Evolutionary conservation across 1,140 invertebrate species (phyloP), one percentile per base, ranked within the genome.

Genomic region (Cherax destructor): DNA sequence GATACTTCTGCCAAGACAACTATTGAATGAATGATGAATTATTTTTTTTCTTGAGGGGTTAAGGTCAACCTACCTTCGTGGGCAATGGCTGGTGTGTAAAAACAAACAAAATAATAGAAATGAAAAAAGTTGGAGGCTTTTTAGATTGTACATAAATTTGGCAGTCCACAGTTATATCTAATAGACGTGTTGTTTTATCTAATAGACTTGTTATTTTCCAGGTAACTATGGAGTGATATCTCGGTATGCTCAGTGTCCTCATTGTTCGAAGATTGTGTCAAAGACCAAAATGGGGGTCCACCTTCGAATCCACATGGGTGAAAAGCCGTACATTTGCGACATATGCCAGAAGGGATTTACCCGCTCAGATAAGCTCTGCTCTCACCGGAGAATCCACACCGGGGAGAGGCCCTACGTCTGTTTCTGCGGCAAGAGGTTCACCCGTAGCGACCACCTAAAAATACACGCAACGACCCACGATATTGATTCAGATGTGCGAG

Each of bases 361-460:
- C 9, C 86, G 86, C 3, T 88, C 86, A 1, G 86, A 88, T 49
- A 88, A 88, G 59, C 77, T 88, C 5, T 69, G 56, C 10, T 21
- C 13, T 18, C 86, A 88, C 77, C 80, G 50, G n/a, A 61, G 77
- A 16, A 80, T 88, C 18, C 86, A 88, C 59, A 88, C 86, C 0
- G 86, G 86, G n/a, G 86, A 88, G 24, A 79, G 69, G 61, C 86
- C 86, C 4, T 88, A 80, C 47, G 30, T 79, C 5, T 88, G 86
- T 61, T 88, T 88, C 21, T 88, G 86, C 24, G 59, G 86, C 24
- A 88, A 88, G 61, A 79, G 77, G 56, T 88, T 88, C 41, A 79
- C 16, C 4, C 76, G 86, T 3, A 69, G 80, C 13, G 86, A 88
- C 61, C 77, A 88, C 86, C 41, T 88, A 59, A 88, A 88, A 16